Base-by-base conservation (phyloP, 2,888 invertebrate genomes). In the Lithodes maja region DNA sequence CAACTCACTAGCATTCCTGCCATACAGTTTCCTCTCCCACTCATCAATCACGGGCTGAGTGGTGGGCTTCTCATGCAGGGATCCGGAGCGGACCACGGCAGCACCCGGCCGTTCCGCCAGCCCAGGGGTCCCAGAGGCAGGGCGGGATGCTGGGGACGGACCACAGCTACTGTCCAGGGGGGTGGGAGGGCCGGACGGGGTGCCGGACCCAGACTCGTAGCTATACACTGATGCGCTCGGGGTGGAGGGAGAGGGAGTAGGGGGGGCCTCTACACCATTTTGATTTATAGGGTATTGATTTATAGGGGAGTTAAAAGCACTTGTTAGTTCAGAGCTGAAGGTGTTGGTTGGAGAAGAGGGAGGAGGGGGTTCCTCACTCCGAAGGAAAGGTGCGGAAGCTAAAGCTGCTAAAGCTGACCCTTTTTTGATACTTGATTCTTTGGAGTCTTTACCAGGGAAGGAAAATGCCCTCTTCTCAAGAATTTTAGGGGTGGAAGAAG, bases 21-120 rank as follows among this genome's bases (percentile, higher is more conserved):
- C 91, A 89, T 90, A 91, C 53, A 91, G 87, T 87, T 91, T 91
- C 87, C 85, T 91, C 85, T 91, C 91, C 91, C 91, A 91, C 87
- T 91, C 91, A 90, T 91, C 91, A 85, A 88, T 80, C 77, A 90
- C 52, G 52, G 90, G 85, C 79, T 74, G 79, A 49, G 86, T 79
- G 79, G 88, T 89, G 86, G 88, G 82, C 83, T 89, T 90, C 87
- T 91, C 91, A 85, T 89, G 90, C 55, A 91, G 88, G 71, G 91
- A 91, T 61, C 91, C 91, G 12, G 90, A 90, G 33, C 91, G 90
- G 53, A 89, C 89, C 79, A 89, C 88, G 71, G 89, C 83, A 53
- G 89, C 86, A 68, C 83, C 82, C 3, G 85, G 89, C 81, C 86
- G 82, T 82, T 86, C 86, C 15, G 85, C 89, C 86, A 89, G 78